Base-by-base conservation (phyloP, 2,888 invertebrate species). In the Sisyra nigra region DNA sequence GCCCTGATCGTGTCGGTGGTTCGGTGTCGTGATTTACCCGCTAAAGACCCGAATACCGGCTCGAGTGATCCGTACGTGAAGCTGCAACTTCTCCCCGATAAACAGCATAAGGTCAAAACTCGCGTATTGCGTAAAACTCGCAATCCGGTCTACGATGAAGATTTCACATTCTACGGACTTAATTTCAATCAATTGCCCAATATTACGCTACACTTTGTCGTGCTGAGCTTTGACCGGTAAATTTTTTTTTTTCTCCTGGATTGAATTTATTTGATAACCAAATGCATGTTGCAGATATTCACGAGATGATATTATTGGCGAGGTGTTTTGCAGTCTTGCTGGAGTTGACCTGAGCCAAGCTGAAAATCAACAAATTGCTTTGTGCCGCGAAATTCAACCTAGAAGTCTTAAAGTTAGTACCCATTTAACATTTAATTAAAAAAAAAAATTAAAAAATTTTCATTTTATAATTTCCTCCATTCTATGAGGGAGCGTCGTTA, bases 61-160 rank as follows among this genome's bases (percentile, higher is more conserved):
- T 86, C 85, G 7, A 80, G 81, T 54, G 97, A 98, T 69, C 97
- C 97, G 0, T 98, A 98, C 63, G 93, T 98, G 31, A 98, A 98
- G 63, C 74, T 98, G 44, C 97, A 96, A 61, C 72, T 98, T 32
- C 67, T 98, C 50, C 98, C 98, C 0, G 97, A 97, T 57, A 96
- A 96, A 62, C 91, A 92, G 59, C 94, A 96, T 60, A 92, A 93
- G 63, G 94, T 93, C 44, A 96, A 94, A 67, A 94, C 94, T 47
- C 73, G 96, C 45, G 96, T 98, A 7, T 77, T 97, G 32, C 79
- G 96, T 50, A 94, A 96, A 61, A 96, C 97, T 37, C 74, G 88
- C 42, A 89, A 91, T 66, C 98, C 98, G 0, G 83, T 91, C 2
- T 98, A 96, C 64, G 96, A 98, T 57, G 98, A 98, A 65, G 96